Base-by-base conservation (phyloP, 2,797 vertebrate genomes). In the Gephyroberyx darwinii region DNA sequence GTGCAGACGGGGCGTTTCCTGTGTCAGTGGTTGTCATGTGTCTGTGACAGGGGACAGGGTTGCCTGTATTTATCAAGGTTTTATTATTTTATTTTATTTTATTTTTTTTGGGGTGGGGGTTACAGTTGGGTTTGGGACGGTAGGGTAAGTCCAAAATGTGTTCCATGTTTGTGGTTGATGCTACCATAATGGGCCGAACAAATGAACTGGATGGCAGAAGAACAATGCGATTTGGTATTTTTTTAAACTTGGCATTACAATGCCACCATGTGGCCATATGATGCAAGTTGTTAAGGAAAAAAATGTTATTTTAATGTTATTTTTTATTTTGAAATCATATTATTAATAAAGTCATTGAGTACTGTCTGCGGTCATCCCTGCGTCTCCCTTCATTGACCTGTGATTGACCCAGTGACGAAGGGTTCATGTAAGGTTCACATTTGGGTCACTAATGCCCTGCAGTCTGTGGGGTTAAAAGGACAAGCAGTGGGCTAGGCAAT, bases 271-370 rank as follows among this genome's bases (percentile, higher is more conserved):
- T 95, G 94, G 94, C 89, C 90, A 86, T 91, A 90, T 85, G 85
- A 91, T 93, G 93, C 93, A 93, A 94, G 91, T 92, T 92, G 86
- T 90, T 86, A 85, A 90, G 91, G 93, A 83, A 86, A 92, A 91
- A 90, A 75, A 85, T 90, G 90, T 93, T 93, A 89, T 93, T 93
- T 94, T 94, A 88, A 90, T 92, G 90, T 93, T 91, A 86, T 91
- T 93, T 94, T 93, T 94, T 91, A 90, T 94, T 92, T 92, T 88
- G 68, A 93, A 93, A 92, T 93, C 91, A 94, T 93, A 93, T 92
- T 93, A 93, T 92, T 91, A 94, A 95, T 95, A 95, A 95, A 94
- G 91, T 94, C 93, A 93, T 92, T 89, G 93, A 94, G 92, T 94
- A 94, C 92, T 93, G 93, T 93, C 26, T 26, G 26, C 26, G 26